Evolutionary conservation across 2,113 vertebrate species (phyloP).

Genomic region (Oryzias curvinotus): DNA sequence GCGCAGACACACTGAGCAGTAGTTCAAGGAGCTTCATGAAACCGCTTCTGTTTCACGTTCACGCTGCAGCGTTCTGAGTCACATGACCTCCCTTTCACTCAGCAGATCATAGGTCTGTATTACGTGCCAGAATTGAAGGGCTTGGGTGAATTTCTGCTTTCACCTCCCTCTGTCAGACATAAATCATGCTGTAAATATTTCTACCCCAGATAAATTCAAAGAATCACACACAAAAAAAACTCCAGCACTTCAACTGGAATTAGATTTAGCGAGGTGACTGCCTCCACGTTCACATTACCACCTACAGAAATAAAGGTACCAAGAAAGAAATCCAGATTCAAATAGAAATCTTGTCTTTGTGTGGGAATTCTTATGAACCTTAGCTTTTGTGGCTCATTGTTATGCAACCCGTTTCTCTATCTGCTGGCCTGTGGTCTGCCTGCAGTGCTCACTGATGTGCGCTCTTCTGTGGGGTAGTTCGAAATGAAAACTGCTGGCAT

Average conservation of each 20-base stretch:
- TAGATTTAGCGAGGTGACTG: no score
- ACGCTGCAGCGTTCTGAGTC: no score
- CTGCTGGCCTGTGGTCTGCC: slow-evolving; percentile 51
- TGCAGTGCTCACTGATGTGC: slow-evolving; percentile 64
- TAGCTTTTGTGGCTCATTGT: slow-evolving; percentile 63
- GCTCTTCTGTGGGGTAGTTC: slow-evolving; percentile 36
- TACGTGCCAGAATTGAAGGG: slow-evolving; percentile 25
- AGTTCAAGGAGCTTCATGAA: slow-evolving; percentile 13
- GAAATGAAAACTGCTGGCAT: slow-evolving; percentile 33
- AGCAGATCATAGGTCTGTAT: slow-evolving; percentile 34
- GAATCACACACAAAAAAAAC: neutral
- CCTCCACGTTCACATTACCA: no score
- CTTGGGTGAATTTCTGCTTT: slow-evolving; percentile 11
- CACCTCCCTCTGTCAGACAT: slow-evolving; percentile 10
- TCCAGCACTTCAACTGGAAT: neutral
- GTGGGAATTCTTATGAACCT: slow-evolving; percentile 38
- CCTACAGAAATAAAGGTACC: neutral
- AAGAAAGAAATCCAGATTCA: slow-evolving; percentile 11
- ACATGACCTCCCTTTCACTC: neutral
- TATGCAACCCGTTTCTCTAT: slow-evolving; percentile 59
- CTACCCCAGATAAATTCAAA: slow-evolving; percentile 1
- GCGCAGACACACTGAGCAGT: no score
- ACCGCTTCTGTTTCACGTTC: slow-evolving; percentile 14
- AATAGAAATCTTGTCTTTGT: slow-evolving; percentile 23
- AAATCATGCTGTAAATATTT: neutral